A percentile compares a stretch with the other conserved stretches of the same genome.
Conservation (phyloP, 2,888 invertebrate genomes). For the Lepidochitona cinerea region DNA sequence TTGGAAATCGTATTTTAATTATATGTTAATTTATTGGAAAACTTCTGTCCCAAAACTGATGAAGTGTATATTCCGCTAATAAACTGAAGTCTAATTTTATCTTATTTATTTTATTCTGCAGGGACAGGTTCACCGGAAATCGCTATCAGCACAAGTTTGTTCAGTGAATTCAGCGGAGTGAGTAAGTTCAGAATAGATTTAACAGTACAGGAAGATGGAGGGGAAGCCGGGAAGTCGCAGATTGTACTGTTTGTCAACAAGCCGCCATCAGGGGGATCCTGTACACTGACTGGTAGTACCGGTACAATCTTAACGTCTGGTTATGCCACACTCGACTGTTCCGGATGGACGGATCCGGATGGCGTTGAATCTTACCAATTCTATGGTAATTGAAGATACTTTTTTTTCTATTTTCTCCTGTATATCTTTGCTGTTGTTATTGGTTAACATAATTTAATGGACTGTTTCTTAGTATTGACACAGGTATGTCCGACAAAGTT, state of each 20-base stretch:
- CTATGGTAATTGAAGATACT: constrained; percentile 40
- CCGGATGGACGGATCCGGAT: constrained; percentile 45
- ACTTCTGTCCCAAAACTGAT: too few species aligned
- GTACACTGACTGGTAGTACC: constrained; percentile 35
- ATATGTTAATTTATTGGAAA: too few species aligned
- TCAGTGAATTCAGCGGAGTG: constrained; percentile 32
- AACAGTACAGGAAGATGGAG: neutral
- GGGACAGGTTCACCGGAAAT: constrained; percentile 35
- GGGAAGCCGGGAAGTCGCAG: constrained; percentile 17
- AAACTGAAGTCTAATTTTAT: too few species aligned
- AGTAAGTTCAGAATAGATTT: constrained; percentile 36
- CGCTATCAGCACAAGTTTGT: constrained; percentile 41
- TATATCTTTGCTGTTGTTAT: too few species aligned
- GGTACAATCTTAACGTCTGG: constrained; percentile 21
- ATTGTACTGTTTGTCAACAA: constrained; percentile 40
- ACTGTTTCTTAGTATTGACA: too few species aligned
- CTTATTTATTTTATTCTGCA: too few species aligned
- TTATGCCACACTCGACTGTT: constrained; percentile 32
- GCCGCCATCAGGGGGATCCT: constrained; percentile 45
- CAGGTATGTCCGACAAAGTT: too few species aligned
- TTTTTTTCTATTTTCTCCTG: too few species aligned
- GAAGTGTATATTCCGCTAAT: too few species aligned
- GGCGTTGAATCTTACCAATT: constrained; percentile 48
- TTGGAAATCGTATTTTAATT: too few species aligned
- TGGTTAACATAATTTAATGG: too few species aligned